These are phyloP conservation scores for Drosophila seclusa DNA, from an alignment of 2,888 invertebrate genomes.

Conservation along the genomic window DNA sequence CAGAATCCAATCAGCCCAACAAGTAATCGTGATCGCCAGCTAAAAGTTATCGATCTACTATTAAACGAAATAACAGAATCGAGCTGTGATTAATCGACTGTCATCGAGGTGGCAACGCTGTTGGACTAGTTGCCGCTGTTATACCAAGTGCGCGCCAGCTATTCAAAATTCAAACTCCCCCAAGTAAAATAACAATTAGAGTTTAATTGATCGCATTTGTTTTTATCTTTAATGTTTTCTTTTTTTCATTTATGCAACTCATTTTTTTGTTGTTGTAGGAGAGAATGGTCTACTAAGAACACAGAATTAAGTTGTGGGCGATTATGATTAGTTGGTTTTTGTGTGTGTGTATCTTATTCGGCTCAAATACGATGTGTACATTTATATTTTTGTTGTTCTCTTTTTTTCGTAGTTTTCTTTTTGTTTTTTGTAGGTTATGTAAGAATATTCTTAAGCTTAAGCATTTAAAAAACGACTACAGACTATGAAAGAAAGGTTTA, in stretches of 20 bases:
- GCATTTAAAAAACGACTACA: constrained; percentile 77
- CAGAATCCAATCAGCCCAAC: not conserved
- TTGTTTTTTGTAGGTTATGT: constrained; percentile 54
- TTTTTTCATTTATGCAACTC: constrained; percentile 35
- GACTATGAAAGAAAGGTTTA: constrained; percentile 66
- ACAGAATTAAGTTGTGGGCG: constrained; percentile 64
- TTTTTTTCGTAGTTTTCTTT: constrained; percentile 34
- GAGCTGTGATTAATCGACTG: not conserved
- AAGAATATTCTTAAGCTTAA: constrained; percentile 72
- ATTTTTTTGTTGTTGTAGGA: constrained; percentile 37
- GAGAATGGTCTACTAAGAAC: constrained; percentile 64
- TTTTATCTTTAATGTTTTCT: constrained; percentile 53
- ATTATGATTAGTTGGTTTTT: constrained; percentile 65
- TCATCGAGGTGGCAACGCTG: constrained; percentile 23
- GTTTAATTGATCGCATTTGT: constrained; percentile 46
- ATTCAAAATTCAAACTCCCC: not conserved
- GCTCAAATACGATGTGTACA: constrained; percentile 36
- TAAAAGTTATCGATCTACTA: constrained; percentile 13
- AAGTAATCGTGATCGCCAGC: constrained; percentile 27
- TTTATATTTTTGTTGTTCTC: constrained; percentile 21
- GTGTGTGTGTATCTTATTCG: constrained; percentile 42
- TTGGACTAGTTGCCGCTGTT: not conserved
- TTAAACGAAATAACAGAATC: not conserved
- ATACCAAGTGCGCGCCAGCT: not conserved
- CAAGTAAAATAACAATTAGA: constrained; percentile 24